phyloP scores from a whole-genome alignment of 1,140 invertebrate genomes.

The Penaeus japonicus region DNA sequence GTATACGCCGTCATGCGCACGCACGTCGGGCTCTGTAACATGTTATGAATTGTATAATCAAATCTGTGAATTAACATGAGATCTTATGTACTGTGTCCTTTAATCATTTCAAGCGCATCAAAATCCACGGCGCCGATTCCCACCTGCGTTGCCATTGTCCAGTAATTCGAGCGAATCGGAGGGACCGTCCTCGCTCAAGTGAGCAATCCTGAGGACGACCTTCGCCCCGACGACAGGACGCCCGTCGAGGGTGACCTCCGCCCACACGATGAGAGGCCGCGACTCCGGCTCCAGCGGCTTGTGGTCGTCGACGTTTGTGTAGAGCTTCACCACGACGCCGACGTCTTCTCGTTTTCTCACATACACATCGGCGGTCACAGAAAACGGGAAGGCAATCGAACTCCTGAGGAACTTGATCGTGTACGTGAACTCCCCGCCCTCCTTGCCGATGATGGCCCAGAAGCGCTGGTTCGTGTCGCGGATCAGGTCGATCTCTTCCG shows the following conservation, averaged over 20 bases:
- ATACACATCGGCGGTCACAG: conserved; percentile 43
- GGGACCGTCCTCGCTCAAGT: conserved; percentile 33
- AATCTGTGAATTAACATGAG: too few species aligned
- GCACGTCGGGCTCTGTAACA: conserved; percentile 39
- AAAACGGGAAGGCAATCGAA: conserved; percentile 45
- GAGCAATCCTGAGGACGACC: conserved; percentile 45
- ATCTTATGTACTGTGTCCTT: neutral
- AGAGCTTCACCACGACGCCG: conserved; percentile 29
- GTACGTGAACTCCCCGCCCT: conserved; percentile 22
- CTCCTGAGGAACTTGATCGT: conserved; percentile 51
- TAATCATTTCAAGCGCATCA: neutral
- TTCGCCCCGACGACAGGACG: conserved; percentile 41
- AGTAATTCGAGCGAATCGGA: conserved; percentile 43
- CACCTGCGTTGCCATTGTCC: conserved; percentile 56
- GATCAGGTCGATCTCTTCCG: conserved; percentile 36
- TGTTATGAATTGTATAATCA: too few species aligned
- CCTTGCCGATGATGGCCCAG: conserved; percentile 41
- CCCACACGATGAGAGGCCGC: conserved; percentile 43
- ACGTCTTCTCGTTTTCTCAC: conserved; percentile 24
- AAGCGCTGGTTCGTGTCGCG: conserved; percentile 54
- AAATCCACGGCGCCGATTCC: neutral
- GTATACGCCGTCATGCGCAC: conserved; percentile 40
- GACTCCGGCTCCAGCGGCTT: conserved; percentile 31
- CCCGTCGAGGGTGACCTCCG: conserved; percentile 39
- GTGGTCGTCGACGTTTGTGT: conserved; percentile 41